Evolutionary conservation across 2,888 invertebrate genomes (phyloP).

Genomic region (Pachycephus smyrnensis): DNA sequence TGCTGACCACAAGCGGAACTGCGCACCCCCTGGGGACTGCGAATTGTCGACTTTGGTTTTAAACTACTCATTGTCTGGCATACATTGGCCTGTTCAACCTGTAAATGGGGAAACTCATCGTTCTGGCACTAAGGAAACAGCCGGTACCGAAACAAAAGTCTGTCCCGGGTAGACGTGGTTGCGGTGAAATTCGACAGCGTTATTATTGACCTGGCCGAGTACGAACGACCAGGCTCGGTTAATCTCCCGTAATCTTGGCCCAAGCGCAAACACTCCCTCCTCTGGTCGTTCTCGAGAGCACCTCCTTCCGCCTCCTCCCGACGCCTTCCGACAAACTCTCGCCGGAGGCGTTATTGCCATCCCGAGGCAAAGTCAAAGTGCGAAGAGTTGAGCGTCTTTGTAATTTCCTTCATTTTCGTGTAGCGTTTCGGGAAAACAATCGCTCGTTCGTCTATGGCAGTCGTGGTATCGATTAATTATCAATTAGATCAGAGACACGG

Average conservation of each 20-base stretch:
- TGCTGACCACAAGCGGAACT: not conserved
- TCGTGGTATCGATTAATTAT: not conserved
- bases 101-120: not conserved
- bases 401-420: not conserved
- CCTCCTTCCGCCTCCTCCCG: not conserved
- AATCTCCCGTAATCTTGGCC: conserved; percentile 23
- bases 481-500: not conserved
- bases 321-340: not conserved
- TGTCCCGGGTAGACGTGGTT: not conserved
- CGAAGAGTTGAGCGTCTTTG: not conserved
- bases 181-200: conserved; percentile 20
- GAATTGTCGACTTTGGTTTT: not conserved
- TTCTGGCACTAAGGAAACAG: not conserved
- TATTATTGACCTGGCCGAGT: conserved; percentile 21
- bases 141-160: not conserved
- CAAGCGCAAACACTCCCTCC: conserved; percentile 13
- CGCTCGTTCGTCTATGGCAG: too few relatives aligned
- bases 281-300: not conserved
- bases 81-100: not conserved
- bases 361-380: not conserved
- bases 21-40: not conserved
- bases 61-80: not conserved
- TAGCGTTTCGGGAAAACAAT: not conserved
- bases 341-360: not conserved
- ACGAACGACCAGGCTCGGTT: conserved; percentile 6